Evolutionary conservation across 2,888 invertebrate species (phyloP).

Genomic region (Lutraria lutraria): DNA sequence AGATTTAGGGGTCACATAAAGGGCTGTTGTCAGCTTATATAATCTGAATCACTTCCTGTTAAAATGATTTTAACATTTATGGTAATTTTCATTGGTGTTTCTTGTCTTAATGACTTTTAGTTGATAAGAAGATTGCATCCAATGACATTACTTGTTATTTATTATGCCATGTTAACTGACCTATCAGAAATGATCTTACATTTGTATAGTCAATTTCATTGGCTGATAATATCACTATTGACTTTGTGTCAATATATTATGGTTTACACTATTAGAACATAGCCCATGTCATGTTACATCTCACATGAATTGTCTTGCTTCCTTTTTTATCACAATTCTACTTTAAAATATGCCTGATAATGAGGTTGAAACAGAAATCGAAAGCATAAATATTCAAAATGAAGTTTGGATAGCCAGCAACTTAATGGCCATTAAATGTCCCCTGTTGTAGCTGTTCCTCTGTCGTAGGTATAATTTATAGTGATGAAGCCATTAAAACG

Average conservation of each 20-base stretch:
- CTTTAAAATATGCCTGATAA: not conserved
- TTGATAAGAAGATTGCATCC: not conserved
- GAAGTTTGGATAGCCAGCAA: not conserved
- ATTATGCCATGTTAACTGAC: not conserved
- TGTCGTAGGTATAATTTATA: not conserved
- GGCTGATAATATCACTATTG: conserved; percentile 9
- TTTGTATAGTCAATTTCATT: not conserved
- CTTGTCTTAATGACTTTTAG: not conserved
- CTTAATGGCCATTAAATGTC: conserved; percentile 19
- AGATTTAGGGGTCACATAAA: not conserved
- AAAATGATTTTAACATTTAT: not conserved
- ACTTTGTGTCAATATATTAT: not conserved
- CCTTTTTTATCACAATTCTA: not conserved
- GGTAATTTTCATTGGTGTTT: not conserved
- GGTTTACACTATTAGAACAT: not conserved
- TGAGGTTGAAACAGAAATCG: not conserved
- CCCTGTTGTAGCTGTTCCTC: not conserved
- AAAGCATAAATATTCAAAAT: not conserved
- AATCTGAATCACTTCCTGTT: not conserved
- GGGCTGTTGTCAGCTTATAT: not conserved
- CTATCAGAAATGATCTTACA: conserved; percentile 1
- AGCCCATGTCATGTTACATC: not conserved
- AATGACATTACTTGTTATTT: not conserved
- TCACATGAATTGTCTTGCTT: not conserved
- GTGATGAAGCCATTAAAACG: not conserved